Base-by-base conservation (phyloP, 2,113 vertebrate genomes). In the Anguilla rostrata region DNA sequence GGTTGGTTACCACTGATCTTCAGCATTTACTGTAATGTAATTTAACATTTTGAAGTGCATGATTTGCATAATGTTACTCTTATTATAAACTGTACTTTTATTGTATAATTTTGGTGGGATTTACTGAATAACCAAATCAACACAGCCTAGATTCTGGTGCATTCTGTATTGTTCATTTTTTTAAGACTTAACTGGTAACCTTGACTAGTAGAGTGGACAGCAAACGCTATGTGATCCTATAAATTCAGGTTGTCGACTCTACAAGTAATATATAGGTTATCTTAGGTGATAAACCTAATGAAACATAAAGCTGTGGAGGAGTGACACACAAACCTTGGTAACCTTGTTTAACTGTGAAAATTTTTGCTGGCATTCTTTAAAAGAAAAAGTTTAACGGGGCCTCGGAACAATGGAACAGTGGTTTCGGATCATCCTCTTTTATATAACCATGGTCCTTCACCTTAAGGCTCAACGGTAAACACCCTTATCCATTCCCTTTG, bases 371-470 rank as follows among this genome's bases (percentile, higher is more conserved):
- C 57, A 49, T 0, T 63, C 14, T 87, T 88, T 85, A 43, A 75
- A 83, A 78, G 82, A 87, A 53, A 83, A 83, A n/a, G 20, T 29
- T 41, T n/a, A 63, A 87, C 56, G 57, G 41, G 78, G 84, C 79
- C 66, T 60, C 57, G 56, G 81, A 66, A 89, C 43, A 39, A 82
- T 66, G 29, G 2, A 34, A 34, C 82, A 71, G 60, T 82, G 39
- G 86, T 87, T 86, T 75, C 82, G 81, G 49, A 86, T 63, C 78
- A 86, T 26, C 79, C 63, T 86, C 78, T 85, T 85, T 91, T 49
- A 57, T 85, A 81, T 86, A 83, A 71, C 79, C 78, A 46, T 71
- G 84, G 84, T 87, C 80, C 83, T 83, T 39, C 84, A 85, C 80
- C 83, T 83, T 39, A 83, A 85, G 53, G 66, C 82, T 85, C 83